Conservation (phyloP, 2,113 vertebrate species). For the Spheniscus mendiculus region DNA sequence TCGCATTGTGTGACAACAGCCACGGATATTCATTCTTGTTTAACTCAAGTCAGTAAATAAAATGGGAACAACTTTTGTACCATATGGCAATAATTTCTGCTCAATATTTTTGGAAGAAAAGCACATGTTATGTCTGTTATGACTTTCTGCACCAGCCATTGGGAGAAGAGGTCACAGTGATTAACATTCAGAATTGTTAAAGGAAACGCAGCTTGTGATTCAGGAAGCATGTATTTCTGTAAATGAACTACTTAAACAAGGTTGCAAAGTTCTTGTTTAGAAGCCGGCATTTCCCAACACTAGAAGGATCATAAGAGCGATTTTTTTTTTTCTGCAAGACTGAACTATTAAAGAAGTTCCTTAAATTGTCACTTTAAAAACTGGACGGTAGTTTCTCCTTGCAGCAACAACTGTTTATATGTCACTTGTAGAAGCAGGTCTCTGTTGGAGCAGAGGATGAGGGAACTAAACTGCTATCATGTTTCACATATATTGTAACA, state of each 20-base stretch:
- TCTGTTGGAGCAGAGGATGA: not conserved
- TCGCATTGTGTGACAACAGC: not conserved
- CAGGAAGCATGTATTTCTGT: not conserved
- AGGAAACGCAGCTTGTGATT: not conserved
- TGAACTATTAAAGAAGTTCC: not conserved
- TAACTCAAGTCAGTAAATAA: constrained; percentile 65
- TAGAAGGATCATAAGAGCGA: not conserved
- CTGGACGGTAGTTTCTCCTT: not conserved
- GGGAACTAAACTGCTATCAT: not conserved
- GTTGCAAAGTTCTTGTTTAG: not conserved
- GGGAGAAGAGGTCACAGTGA: not conserved
- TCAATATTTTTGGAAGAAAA: constrained; percentile 23
- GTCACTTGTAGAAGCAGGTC: not conserved
- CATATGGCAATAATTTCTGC: not conserved
- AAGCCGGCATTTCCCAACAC: constrained; percentile 7
- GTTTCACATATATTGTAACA: not conserved
- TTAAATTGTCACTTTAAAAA: not conserved
- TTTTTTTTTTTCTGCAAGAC: not conserved
- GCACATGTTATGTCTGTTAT: not conserved
- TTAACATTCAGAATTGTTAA: not conserved
- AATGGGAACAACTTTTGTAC: constrained; percentile 50
- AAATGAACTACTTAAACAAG: not conserved
- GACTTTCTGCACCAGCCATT: constrained; percentile 2
- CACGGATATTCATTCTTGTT: constrained; percentile 21
- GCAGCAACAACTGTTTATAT: not conserved